Evolutionary conservation across 1,140 invertebrate species (phyloP).

Genomic region (Heliconius himera): DNA sequence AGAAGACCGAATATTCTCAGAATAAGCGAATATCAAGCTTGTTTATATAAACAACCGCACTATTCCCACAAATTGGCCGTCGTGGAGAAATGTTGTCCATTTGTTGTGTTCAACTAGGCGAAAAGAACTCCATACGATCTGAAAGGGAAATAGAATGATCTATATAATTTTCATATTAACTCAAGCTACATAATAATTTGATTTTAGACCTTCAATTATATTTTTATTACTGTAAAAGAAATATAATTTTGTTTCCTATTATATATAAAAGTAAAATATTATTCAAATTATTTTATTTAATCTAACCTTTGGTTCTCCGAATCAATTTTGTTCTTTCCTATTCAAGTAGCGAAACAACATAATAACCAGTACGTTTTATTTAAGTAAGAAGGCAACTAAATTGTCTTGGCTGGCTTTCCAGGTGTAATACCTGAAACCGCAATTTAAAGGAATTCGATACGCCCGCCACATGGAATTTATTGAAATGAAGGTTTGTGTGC

Average conservation of each 20-base stretch:
- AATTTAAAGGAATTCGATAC: conserved; percentile 27
- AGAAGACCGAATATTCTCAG: conserved; percentile 15
- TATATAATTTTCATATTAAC: conserved; percentile 11
- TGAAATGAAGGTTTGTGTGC: conserved; percentile 28
- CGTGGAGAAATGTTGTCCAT: conserved; percentile 23
- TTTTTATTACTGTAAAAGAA: not conserved
- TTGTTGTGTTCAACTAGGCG: conserved; percentile 28
- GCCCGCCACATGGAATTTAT: conserved; percentile 19
- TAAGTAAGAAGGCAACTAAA: conserved; percentile 28
- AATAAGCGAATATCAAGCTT: conserved; percentile 21
- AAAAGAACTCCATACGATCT: conserved; percentile 20
- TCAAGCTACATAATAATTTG: not conserved
- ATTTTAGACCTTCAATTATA: not conserved
- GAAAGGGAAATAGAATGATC: conserved; percentile 20
- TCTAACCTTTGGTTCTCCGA: not conserved
- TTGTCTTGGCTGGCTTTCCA: conserved; percentile 26
- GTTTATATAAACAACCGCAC: conserved; percentile 35
- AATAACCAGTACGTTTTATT: conserved; percentile 18
- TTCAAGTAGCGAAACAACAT: conserved; percentile 20
- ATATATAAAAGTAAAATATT: not conserved
- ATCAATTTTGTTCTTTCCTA: conserved; percentile 13
- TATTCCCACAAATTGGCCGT: conserved; percentile 27
- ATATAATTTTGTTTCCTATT: not conserved
- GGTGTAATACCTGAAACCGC: conserved; percentile 27
- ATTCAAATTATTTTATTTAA: too few species aligned